Base-by-base conservation (phyloP, 2,888 invertebrate genomes). In the Hypena proboscidalis region DNA sequence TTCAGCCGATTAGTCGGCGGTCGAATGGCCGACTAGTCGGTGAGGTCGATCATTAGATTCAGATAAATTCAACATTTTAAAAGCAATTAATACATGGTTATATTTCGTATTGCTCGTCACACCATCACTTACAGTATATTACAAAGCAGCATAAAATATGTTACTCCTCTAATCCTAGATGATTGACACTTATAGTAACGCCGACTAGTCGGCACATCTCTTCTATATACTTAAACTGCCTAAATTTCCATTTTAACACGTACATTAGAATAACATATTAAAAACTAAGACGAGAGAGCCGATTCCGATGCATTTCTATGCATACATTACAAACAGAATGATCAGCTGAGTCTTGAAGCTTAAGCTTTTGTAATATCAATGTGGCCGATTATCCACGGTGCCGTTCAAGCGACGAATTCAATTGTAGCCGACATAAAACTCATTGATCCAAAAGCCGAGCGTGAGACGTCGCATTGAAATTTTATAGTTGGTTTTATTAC, bases 401-500 rank as follows among this genome's bases (percentile, higher is more conserved):
- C 70, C 77, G 66, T 78, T 58, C 75, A 70, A 78, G 71, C 76
- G 74, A 77, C 78, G 77, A 66, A 76, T 73, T 78, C 89, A 88
- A 90, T 89, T 90, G 89, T 84, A 67, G 64, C 69, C 76, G 77
- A 83, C 81, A 84, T 81, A 82, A 74, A 71, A 62, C 76, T 79
- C 80, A 83, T 83, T 86, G 83, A 83, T 70, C 77, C 76, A 76
- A 78, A 82, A 76, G 63, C 74, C 78, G 74, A 75, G 77, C 80
- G 77, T 80, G 83, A 84, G 82, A 79, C 80, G 78, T 70, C 73
- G 71, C 79, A 82, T 83, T 83, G 80, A 82, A 80, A 73, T 77
- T 89, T 88, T 87, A 88, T 85, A 80, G 85, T 79, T 71, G 69
- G 67, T 80, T 89, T 90, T 87, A 88, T 87, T 83, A 83, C 76